Evolutionary conservation across 1,140 invertebrate species (phyloP).

Genomic region (Rhopalosiphum maidis): DNA sequence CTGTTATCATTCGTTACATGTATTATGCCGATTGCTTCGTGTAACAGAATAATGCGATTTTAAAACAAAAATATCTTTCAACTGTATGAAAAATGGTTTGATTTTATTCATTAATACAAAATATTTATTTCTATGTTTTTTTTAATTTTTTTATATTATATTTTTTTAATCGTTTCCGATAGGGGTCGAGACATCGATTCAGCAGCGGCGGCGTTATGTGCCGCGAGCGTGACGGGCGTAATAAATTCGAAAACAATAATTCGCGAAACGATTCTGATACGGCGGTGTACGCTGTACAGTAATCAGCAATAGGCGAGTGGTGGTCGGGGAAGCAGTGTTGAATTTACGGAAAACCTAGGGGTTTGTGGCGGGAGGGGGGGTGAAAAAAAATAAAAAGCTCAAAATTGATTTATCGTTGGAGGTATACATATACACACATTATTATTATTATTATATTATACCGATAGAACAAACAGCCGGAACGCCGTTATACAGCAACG

Average conservation of each 20-base stretch:
- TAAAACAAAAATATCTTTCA: slow-evolving; percentile 7
- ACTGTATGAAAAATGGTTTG: neutral
- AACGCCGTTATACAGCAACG: neutral
- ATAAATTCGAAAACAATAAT: slow-evolving; percentile 52
- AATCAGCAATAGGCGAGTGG: no score
- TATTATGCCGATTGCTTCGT: neutral
- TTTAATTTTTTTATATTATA: neutral
- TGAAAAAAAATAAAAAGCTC: neutral
- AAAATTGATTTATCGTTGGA: slow-evolving; percentile 46
- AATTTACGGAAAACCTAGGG: neutral
- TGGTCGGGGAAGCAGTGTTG: neutral
- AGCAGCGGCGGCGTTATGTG: neutral
- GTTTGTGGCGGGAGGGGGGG: neutral
- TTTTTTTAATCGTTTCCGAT: slow-evolving; percentile 25
- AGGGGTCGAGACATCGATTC: slow-evolving; percentile 19
- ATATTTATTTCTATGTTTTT: neutral
- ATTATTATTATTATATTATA: neutral
- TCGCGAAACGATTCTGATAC: slow-evolving; percentile 32
- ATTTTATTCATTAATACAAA: neutral
- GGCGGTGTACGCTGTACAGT: neutral
- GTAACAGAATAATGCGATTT: neutral
- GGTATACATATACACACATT: neutral
- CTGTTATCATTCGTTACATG: neutral
- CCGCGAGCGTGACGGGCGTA: slow-evolving; percentile 26
- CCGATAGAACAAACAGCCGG: neutral